Percentiles rank a stretch among this genome's conserved stretches.
Conservation (phyloP, 2,888 invertebrate genomes). For the Chaetoderma sp. region DNA sequence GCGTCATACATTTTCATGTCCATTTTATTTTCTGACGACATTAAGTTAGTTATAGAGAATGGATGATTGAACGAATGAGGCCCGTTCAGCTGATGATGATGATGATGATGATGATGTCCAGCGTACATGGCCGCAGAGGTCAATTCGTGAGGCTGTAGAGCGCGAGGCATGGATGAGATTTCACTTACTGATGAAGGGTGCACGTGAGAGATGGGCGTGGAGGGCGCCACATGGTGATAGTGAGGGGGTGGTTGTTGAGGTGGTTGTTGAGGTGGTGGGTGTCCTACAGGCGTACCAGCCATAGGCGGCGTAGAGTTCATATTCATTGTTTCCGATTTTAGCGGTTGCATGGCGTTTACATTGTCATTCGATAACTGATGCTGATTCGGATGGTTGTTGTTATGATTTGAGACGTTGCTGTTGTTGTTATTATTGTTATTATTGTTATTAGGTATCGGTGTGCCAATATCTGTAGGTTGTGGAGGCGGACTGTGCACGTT, state of each 20-base stretch:
- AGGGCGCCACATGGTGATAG: constrained; percentile 19
- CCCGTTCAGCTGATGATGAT: constrained; percentile 61
- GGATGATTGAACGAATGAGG: constrained; percentile 79
- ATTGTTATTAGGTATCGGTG: constrained; percentile 30
- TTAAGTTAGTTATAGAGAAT: constrained; percentile 92
- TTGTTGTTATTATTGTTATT: not conserved
- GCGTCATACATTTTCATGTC: constrained; percentile 90
- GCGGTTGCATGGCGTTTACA: constrained; percentile 23
- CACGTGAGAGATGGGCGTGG: constrained; percentile 30
- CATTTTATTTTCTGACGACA: constrained; percentile 84
- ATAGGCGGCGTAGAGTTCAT: constrained; percentile 29
- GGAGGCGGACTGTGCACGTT: too few species aligned
- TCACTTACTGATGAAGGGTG: constrained; percentile 23
- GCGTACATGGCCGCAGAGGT: constrained; percentile 36
- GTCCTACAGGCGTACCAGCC: constrained; percentile 72
- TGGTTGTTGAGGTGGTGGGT: constrained; percentile 77
- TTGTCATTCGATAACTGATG: constrained; percentile 30
- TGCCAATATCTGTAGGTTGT: constrained; percentile 27
- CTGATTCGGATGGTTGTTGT: constrained; percentile 22
- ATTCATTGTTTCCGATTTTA: constrained; percentile 31
- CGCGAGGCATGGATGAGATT: not conserved
- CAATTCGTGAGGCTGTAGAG: constrained; percentile 41
- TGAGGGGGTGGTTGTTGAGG: constrained; percentile 59
- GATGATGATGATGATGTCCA: constrained; percentile 63
- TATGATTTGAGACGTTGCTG: constrained; percentile 10